Evolutionary conservation across 1,140 invertebrate species (phyloP).

Genomic region (Scaptodrosophila lebanonensis): DNA sequence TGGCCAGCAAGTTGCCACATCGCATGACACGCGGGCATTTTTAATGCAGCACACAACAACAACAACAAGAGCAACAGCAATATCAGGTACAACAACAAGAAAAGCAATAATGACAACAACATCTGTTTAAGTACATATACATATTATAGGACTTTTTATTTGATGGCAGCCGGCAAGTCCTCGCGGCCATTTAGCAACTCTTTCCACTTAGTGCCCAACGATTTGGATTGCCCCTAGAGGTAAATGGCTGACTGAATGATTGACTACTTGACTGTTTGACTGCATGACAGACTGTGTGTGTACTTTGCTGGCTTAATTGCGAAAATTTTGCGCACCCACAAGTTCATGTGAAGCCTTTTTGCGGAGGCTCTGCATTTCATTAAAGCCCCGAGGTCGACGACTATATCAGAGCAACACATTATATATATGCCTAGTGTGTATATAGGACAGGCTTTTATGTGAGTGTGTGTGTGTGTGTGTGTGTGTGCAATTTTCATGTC

Average conservation of each 20-base stretch:
- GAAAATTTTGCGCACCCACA: slow-evolving; percentile 15
- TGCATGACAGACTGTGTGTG: neutral
- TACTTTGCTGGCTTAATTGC: slow-evolving; percentile 16
- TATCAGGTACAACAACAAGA: too few species aligned
- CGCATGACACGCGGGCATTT: slow-evolving; percentile 62
- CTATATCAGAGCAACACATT: slow-evolving; percentile 35
- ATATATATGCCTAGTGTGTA: neutral
- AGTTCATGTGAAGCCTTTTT: slow-evolving; percentile 39
- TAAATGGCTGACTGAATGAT: too few species aligned
- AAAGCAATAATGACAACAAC: too few species aligned
- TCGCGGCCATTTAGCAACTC: slow-evolving; percentile 51
- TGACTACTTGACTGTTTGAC: neutral
- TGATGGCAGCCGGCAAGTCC: too few species aligned
- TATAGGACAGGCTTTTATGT: neutral
- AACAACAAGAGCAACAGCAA: neutral
- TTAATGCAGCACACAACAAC: slow-evolving; percentile 3
- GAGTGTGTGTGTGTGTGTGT: slow-evolving; percentile 2
- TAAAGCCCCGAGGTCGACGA: slow-evolving; percentile 46
- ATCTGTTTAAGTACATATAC: too few species aligned
- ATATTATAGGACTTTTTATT: too few species aligned
- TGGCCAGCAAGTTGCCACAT: slow-evolving; percentile 22
- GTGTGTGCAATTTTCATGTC: slow-evolving; percentile 28
- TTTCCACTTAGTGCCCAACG: slow-evolving; percentile 53
- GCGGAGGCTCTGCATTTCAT: slow-evolving; percentile 12
- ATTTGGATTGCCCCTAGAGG: too few species aligned